Evolutionary conservation across 1,140 invertebrate species (phyloP).

Genomic region (Drosophila erecta): DNA sequence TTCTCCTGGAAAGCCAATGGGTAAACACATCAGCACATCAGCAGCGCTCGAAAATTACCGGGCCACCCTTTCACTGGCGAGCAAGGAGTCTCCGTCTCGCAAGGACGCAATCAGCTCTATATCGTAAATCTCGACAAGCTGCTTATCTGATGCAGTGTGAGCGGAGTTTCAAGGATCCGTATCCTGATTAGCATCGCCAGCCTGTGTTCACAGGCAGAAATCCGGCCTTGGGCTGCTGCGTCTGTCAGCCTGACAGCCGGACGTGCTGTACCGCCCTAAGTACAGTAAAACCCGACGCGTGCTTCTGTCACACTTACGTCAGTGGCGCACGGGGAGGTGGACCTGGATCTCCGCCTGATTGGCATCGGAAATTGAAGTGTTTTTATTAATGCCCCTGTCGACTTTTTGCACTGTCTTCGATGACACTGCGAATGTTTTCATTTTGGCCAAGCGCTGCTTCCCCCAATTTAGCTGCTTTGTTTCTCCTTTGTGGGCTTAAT

Average conservation of each 20-base stretch:
- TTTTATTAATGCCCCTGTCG: conserved; percentile 76
- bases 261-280: conserved; percentile 47
- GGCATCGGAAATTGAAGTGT: conserved; percentile 80
- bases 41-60: conserved; percentile 7
- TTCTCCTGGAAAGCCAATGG: conserved; percentile 60
- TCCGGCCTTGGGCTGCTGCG: conserved; percentile 38
- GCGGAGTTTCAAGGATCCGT: conserved; percentile 64
- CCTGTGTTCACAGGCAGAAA: conserved; percentile 40
- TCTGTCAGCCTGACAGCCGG: conserved; percentile 73
- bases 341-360: conserved; percentile 48
- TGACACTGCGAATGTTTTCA: conserved; percentile 48
- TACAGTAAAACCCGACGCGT: conserved; percentile 73
- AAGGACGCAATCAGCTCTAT: conserved; percentile 80
- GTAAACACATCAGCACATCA: conserved; percentile 70
- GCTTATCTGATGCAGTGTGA: conserved; percentile 82
- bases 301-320: conserved; percentile 51
- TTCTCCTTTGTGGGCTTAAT: conserved; percentile 60
- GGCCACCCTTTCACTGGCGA: conserved; percentile 71
- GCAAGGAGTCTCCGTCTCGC: conserved; percentile 24
- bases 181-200: conserved; percentile 73
- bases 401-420: conserved; percentile 39
- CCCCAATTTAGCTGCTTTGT: conserved; percentile 20
- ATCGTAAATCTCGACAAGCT: conserved; percentile 83
- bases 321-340: conserved; percentile 4
- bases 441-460: conserved; percentile 55